A percentile compares a stretch with the other conserved stretches of the same genome.
Evolutionary conservation across 2,797 vertebrate species (phyloP).

Genomic region (Phylloscopus collybita): DNA sequence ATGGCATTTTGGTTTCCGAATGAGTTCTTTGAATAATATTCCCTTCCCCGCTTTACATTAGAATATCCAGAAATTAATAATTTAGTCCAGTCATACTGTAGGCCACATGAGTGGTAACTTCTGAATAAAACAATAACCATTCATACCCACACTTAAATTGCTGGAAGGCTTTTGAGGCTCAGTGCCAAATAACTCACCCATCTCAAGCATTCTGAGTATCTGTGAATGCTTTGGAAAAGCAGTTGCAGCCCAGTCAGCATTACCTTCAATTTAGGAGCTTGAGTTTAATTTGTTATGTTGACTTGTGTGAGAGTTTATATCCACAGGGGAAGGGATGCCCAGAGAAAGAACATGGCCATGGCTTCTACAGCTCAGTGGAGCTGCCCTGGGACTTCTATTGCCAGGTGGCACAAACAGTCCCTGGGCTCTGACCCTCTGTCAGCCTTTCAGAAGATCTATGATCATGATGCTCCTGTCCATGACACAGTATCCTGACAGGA

Average conservation of each 20-base stretch:
- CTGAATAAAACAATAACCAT: conserved; percentile 61
- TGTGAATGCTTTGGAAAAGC: background rate
- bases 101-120: conserved; percentile 24
- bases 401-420: background rate
- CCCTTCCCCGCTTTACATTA: conserved; percentile 15
- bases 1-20: conserved; percentile 37
- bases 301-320: background rate
- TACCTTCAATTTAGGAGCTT: background rate
- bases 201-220: background rate
- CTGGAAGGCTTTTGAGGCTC: conserved; percentile 29
- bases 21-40: conserved; percentile 46
- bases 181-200: conserved; percentile 6
- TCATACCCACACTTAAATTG: background rate
- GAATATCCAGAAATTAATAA: conserved; percentile 57
- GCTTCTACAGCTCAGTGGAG: background rate
- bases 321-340: background rate
- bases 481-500: fast-evolving
- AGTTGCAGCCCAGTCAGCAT: background rate
- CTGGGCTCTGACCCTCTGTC: background rate
- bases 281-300: background rate
- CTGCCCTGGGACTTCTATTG: background rate
- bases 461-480: background rate
- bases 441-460: fast-evolving
- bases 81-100: conserved; percentile 26
- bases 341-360: background rate